A percentile compares a stretch with the other conserved stretches of the same genome.
These are phyloP conservation scores for Ryuthela nishihirai DNA, from an alignment of 2,888 invertebrate genomes.

Conservation along the genomic window DNA sequence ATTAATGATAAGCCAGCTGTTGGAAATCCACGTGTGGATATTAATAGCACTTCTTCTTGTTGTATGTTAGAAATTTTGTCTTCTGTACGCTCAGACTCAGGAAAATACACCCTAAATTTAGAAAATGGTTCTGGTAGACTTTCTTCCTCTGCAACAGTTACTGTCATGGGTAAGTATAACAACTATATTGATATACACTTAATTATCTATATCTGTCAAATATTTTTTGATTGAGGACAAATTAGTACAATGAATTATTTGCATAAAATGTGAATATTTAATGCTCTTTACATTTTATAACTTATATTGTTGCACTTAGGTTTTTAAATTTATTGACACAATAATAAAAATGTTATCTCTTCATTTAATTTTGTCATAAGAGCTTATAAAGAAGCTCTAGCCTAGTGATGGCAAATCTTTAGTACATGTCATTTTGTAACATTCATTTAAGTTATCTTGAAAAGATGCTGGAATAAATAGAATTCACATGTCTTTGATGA, in stretches of 20 bases:
- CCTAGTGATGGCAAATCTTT: no score
- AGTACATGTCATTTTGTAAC: no score
- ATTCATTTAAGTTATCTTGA: no score
- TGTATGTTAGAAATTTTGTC: slow-evolving; percentile 37
- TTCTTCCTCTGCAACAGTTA: slow-evolving; percentile 78
- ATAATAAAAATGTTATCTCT: no score
- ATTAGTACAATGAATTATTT: neutral
- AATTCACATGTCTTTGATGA: no score
- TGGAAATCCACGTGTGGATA: slow-evolving; percentile 63
- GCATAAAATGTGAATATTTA: neutral
- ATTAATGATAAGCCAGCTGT: slow-evolving; percentile 76
- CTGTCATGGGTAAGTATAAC: slow-evolving; percentile 62
- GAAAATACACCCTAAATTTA: slow-evolving; percentile 78
- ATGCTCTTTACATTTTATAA: neutral
- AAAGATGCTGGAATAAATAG: no score
- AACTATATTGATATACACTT: no score
- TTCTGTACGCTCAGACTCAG: slow-evolving; percentile 71
- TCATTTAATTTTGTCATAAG: no score
- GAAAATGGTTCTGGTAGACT: slow-evolving; percentile 83
- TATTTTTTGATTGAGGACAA: no score
- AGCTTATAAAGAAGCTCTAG: no score
- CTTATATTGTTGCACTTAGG: neutral
- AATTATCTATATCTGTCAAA: no score
- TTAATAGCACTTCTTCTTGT: slow-evolving; percentile 61
- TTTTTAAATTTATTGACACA: neutral